phyloP scores from a whole-genome alignment of 2,888 invertebrate genomes.

The Liodrosophila aerea region DNA sequence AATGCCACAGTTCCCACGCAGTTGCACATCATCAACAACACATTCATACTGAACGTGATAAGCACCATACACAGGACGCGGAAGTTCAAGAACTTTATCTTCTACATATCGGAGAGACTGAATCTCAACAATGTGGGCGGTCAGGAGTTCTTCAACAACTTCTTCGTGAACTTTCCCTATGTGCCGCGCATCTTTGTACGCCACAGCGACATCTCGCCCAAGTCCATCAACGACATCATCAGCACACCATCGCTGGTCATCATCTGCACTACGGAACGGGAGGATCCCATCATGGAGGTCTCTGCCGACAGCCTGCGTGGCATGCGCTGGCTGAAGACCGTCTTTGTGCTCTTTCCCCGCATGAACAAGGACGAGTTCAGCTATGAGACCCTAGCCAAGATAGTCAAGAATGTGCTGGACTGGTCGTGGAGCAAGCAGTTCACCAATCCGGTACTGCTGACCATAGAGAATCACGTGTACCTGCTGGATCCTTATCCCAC shows the following conservation, averaged over 20 bases:
- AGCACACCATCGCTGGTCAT: slow-evolving; percentile 68
- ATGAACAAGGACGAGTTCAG: slow-evolving; percentile 22
- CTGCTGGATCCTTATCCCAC: slow-evolving; percentile 67
- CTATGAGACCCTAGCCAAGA: slow-evolving; percentile 18
- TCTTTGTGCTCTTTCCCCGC: slow-evolving; percentile 66
- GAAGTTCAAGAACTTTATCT: slow-evolving; percentile 67
- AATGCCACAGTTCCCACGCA: neutral
- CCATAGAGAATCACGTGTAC: slow-evolving; percentile 58
- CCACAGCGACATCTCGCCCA: slow-evolving; percentile 14
- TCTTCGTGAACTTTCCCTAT: slow-evolving; percentile 55
- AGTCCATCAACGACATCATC: slow-evolving; percentile 52
- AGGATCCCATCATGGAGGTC: slow-evolving; percentile 73
- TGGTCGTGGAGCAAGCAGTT: slow-evolving; percentile 74
- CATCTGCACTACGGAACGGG: slow-evolving; percentile 60
- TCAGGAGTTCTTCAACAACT: slow-evolving; percentile 50
- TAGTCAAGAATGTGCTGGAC: slow-evolving; percentile 40
- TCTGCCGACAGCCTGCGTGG: slow-evolving; percentile 55
- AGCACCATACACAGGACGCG: slow-evolving; percentile 45
- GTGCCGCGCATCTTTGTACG: slow-evolving; percentile 56
- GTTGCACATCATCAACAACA: slow-evolving; percentile 40
- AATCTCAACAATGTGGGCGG: slow-evolving; percentile 32
- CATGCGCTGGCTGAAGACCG: slow-evolving; percentile 65
- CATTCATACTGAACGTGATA: slow-evolving; percentile 59
- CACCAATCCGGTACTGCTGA: slow-evolving; percentile 60
- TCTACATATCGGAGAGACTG: slow-evolving; percentile 72